phyloP scores from a whole-genome alignment of 2,888 invertebrate genomes.

The Drosophila rellima region DNA sequence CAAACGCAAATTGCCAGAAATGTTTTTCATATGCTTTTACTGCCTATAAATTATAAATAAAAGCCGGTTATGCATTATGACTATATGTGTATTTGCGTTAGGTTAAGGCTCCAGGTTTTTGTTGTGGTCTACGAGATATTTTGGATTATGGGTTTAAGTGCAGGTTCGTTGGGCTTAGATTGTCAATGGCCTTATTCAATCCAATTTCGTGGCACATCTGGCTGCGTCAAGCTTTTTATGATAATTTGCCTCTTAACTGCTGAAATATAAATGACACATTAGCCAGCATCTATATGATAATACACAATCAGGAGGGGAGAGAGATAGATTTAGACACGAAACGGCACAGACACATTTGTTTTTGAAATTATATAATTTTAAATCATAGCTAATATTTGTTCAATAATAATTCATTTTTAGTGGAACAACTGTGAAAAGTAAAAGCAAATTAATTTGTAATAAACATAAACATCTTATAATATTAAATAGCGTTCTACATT shows the following conservation, averaged over 20 bases:
- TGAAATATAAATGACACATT: conserved; percentile 52
- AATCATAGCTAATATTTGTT: no score
- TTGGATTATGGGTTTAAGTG: conserved; percentile 10
- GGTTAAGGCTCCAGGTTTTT: neutral
- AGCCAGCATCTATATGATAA: conserved; percentile 18
- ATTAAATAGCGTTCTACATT: no score
- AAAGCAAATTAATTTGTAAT: conserved; percentile 11
- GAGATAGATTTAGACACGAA: neutral
- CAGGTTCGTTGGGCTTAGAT: conserved; percentile 15
- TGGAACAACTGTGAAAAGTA: neutral
- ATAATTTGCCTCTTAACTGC: conserved; percentile 21
- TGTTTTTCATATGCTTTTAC: conserved; percentile 40
- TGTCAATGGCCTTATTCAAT: conserved; percentile 24
- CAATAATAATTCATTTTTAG: neutral
- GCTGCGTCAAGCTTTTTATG: conserved; percentile 34
- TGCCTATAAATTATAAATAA: conserved; percentile 60
- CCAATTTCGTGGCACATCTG: conserved; percentile 40
- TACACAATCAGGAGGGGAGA: neutral
- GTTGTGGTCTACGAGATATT: conserved; percentile 7
- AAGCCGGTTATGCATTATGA: conserved; percentile 27
- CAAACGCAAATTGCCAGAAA: conserved; percentile 14
- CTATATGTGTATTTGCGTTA: neutral
- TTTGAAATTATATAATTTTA: no score
- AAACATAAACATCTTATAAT: neutral
- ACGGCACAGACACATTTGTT: no score